Evolutionary conservation across 2,797 vertebrate genomes (phyloP), one percentile per base, ranked within the genome.

Genomic region (Clangula hyemalis): DNA sequence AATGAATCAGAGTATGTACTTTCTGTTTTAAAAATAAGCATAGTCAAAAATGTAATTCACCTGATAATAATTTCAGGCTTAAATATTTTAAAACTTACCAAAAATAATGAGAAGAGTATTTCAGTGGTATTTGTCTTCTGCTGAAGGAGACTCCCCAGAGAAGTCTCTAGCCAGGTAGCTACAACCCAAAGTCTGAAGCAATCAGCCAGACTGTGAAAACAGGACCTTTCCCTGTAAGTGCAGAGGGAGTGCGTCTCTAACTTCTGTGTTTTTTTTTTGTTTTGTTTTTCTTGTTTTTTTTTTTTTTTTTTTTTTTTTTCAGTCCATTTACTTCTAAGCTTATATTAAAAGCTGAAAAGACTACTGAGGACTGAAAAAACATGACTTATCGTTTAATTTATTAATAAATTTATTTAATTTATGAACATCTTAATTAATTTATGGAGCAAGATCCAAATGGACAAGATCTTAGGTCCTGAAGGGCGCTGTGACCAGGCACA

Each of bases 221-320:
- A 15, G 38, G 39, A 56, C 21, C 60, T 71, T 54, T 36, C 30
- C 34, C 43, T 38, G 8, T 24, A 3, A 14, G 8, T 24, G 62
- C 51, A 24, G 8, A 36, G 66, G 30, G 17, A 34, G 28, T 6
- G 30, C 38, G 79, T 10, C 68, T 60, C 8, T 13, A 43, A 14
- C 32, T 36, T 28, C 68, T 1, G 0, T 21, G 28, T 38, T n/a
- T 45, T 25, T 36, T 25, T n/a, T n/a, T n/a, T n/a, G n/a, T n/a
- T n/a, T n/a, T n/a, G n/a, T n/a, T n/a, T n/a, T n/a, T n/a, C n/a
- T n/a, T n/a, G n/a, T 43, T 36, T 54, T 39, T 43, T 21, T 54
- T 41, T 38, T 21, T 54, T 36, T 43, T 19, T 47, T 41, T 38
- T 21, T 54, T 36, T 43, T 38, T 36, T 43, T 38, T 19, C 24